phyloP scores from a whole-genome alignment of 1,140 invertebrate genomes.

The Aphaenogaster floridana region DNA sequence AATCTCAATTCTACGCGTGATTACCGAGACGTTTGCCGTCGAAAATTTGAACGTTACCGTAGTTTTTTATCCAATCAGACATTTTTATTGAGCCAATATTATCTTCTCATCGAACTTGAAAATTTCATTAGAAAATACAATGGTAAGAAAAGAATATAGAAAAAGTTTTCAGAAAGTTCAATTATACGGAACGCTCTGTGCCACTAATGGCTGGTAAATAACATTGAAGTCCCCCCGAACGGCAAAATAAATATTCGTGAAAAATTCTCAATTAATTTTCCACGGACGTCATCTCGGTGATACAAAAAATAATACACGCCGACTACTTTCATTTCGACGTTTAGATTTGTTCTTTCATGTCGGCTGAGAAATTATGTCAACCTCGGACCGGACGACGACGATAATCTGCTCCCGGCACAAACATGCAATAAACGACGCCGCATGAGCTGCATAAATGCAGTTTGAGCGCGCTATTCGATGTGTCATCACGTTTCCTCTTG shows the following conservation, averaged over 20 bases:
- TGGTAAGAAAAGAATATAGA: background rate
- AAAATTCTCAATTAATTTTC: background rate
- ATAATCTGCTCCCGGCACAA: slow-evolving; percentile 9
- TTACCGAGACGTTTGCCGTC: background rate
- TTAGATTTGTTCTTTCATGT: slow-evolving; percentile 15
- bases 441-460: slow-evolving; percentile 45
- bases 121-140: background rate
- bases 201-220: background rate
- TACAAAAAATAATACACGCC: background rate
- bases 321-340: slow-evolving; percentile 21
- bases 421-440: background rate
- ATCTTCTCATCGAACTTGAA: background rate
- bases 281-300: background rate
- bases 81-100: background rate
- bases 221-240: background rate
- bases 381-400: background rate
- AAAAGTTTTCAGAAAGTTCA: background rate
- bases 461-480: slow-evolving; percentile 42
- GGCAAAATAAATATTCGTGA: background rate
- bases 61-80: background rate
- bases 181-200: background rate
- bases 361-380: slow-evolving; percentile 8
- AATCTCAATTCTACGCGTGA: background rate
- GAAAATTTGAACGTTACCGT: background rate
- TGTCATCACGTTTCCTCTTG: slow-evolving; percentile 31